Base-by-base conservation (phyloP, 2,113 vertebrate species). In the Coptodon bakossiorum region DNA sequence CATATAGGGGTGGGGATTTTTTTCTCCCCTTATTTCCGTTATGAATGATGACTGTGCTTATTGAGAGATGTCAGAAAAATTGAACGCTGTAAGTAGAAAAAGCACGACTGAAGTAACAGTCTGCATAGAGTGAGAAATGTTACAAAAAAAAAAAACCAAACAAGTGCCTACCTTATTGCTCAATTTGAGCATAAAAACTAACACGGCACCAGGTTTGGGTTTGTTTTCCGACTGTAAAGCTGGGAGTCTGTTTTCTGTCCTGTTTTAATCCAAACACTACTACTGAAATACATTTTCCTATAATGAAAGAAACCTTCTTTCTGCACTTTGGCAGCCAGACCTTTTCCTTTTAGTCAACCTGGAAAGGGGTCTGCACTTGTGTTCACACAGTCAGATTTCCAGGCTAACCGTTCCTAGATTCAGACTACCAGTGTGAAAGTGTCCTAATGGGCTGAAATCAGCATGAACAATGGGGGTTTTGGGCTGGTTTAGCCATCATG, bases 361-460 rank as follows among this genome's bases (percentile, higher is more conserved):
- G 27, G 6, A 52, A 11, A 76, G 61, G 4, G 6, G 10, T 50
- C 57, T 86, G 34, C 34, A 16, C 36, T 50, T 12, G 5, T 19
- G 36, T 43, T 73, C 16, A 13, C 31, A 29, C 50, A 5, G 24
- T 31, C 9, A 53, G 12, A 66, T 56, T 66, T 66, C 22, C 17
- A 7, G 45, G 3, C 11, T 1, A 43, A 63, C 16, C 4, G 1
- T 34, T 48, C 13, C 52, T 5, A 6, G 53, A 63, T 73, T 92
- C 6, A 12, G 85, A 63, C 57, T 50, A 81, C 80, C 86, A 90
- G 92, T 92, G 91, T 92, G 91, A 93, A 95, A 93, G 68, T 81
- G 36, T 87, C 86, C 73, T 63, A 22, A 81, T 82, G 57, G 88
- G 82, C 82, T 88, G 86, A 89, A 91, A 94, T 91, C 83, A 79